Evolutionary conservation across 2,888 invertebrate species (phyloP).

Genomic region (Pollenia labialis): DNA sequence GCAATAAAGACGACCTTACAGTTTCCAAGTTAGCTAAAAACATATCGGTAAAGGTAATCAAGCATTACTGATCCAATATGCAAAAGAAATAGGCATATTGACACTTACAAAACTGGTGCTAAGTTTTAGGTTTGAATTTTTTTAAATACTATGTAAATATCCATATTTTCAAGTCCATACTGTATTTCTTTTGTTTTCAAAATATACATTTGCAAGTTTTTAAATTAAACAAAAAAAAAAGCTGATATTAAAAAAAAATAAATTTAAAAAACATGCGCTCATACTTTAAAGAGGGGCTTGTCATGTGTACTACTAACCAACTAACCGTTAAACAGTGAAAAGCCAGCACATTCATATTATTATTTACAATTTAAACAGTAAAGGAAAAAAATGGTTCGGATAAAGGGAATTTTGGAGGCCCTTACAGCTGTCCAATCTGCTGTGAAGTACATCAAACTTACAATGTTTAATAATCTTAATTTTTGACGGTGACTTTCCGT

Average conservation of each 20-base stretch:
- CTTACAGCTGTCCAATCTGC: not conserved
- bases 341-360: not conserved
- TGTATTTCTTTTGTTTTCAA: not conserved
- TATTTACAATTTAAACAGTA: not conserved
- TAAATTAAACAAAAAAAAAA: slow-evolving; percentile 6
- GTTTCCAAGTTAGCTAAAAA: too few species aligned
- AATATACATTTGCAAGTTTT: not conserved
- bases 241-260: not conserved
- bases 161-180: too few species aligned
- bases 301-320: slow-evolving; percentile 13
- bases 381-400: not conserved
- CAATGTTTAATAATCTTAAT: not conserved
- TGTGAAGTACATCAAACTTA: not conserved
- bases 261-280: slow-evolving; percentile 5
- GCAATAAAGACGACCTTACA: too few species aligned
- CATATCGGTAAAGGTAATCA: too few species aligned
- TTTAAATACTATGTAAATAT: too few species aligned
- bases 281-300: not conserved
- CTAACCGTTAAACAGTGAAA: not conserved
- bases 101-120: too few species aligned
- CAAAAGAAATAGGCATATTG: too few species aligned
- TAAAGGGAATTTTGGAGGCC: not conserved
- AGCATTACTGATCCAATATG: too few species aligned
- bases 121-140: too few species aligned
- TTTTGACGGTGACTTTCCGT: not conserved